Conservation (phyloP, 2,113 vertebrate genomes). For the Mystacornis crossleyi region DNA sequence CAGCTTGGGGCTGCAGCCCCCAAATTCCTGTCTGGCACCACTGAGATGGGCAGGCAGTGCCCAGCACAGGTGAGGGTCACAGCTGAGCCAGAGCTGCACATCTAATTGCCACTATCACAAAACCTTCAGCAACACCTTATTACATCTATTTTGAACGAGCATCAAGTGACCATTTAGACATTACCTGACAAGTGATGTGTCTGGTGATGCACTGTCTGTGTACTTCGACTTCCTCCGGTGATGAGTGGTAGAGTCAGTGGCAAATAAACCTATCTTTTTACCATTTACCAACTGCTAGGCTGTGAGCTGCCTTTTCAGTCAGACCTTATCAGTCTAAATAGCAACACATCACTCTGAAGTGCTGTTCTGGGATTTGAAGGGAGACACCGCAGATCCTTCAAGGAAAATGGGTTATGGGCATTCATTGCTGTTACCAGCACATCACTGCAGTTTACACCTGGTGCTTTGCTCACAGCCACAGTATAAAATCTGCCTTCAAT, state of each 20-base stretch:
- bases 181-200: background rate
- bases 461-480: background rate
- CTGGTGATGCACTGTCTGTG: background rate
- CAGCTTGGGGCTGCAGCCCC: background rate
- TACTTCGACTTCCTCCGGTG: rapidly evolving
- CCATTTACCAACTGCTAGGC: slow-evolving; percentile 35
- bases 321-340: background rate
- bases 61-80: background rate
- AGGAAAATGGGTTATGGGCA: background rate
- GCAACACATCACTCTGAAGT: background rate
- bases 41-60: background rate
- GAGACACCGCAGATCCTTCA: background rate
- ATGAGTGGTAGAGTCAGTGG: background rate
- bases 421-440: background rate
- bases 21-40: rapidly evolving
- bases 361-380: background rate
- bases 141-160: background rate
- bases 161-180: background rate
- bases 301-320: slow-evolving; percentile 10
- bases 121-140: background rate
- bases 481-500: background rate
- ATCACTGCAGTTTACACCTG: background rate
- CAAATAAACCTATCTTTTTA: background rate
- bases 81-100: background rate
- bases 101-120: background rate